Percentiles rank a stretch among this genome's conserved stretches.
These are phyloP conservation scores for Pristionchus exspectatus DNA, from an alignment of 2,888 invertebrate species.

Conservation along the genomic window DNA sequence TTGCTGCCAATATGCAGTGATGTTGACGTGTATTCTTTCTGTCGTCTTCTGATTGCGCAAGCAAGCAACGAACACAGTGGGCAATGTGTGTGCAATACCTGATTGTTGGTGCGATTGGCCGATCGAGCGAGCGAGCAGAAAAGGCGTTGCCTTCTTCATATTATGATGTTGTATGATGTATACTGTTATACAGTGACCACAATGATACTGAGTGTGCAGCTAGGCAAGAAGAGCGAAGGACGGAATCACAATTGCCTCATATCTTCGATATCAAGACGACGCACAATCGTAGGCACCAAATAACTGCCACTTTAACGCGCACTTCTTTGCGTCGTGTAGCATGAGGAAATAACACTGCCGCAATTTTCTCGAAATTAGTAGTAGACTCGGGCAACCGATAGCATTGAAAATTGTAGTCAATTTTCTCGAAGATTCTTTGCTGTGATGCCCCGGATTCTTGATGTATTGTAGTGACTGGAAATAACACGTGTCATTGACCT, in stretches of 20 bases:
- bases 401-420: too few species aligned
- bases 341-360: background rate
- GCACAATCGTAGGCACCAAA: background rate
- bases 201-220: background rate
- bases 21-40: background rate
- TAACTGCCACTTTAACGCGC: background rate
- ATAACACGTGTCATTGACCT: background rate
- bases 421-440: background rate
- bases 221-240: background rate
- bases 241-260: background rate
- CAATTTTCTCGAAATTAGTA: background rate
- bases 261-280: background rate
- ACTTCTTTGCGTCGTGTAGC: background rate
- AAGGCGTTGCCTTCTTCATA: background rate
- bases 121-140: background rate
- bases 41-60: background rate
- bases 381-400: too few species aligned
- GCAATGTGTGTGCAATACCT: background rate
- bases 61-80: background rate
- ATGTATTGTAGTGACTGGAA: background rate
- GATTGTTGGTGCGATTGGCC: slow-evolving; percentile 14
- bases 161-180: background rate
- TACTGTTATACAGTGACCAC: slow-evolving; percentile 3
- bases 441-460: background rate
- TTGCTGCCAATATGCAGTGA: background rate